Conservation (phyloP, 2,888 invertebrate species). For the Athalia cordata region DNA sequence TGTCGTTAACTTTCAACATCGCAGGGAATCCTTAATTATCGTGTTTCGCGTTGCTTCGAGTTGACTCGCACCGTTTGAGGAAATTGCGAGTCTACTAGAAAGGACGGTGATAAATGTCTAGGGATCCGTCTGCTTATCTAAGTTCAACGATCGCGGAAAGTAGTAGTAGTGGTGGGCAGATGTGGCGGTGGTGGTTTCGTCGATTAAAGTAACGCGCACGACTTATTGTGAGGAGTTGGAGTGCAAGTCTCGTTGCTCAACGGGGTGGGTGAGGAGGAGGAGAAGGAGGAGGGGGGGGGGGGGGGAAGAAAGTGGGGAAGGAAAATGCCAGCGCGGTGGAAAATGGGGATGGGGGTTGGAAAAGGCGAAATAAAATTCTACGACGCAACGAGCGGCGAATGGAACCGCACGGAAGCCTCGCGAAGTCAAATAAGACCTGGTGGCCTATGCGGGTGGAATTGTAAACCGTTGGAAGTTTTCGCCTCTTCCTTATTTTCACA, state of each 20-base stretch:
- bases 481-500: constrained; percentile 2
- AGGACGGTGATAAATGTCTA: too few relatives aligned
- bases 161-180: too few relatives aligned
- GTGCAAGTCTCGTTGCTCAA: constrained; percentile 5
- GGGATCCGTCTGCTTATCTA: too few relatives aligned
- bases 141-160: too few relatives aligned
- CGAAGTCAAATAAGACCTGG: constrained; percentile 40
- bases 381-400: constrained; percentile 47
- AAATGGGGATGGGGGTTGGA: constrained; percentile 20
- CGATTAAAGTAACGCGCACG: constrained; percentile 24
- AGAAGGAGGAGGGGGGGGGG: too few relatives aligned
- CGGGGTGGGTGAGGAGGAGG: not conserved
- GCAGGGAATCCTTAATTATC: too few relatives aligned
- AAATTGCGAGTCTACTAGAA: too few relatives aligned
- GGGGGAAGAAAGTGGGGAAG: not conserved
- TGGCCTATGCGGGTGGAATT: constrained; percentile 40
- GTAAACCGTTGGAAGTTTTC: constrained; percentile 52
- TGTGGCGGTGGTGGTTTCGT: too few relatives aligned
- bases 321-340: not conserved
- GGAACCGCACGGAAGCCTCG: constrained; percentile 41
- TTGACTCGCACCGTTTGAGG: too few relatives aligned
- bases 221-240: constrained; percentile 18
- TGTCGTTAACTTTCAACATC: too few relatives aligned
- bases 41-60: too few relatives aligned
- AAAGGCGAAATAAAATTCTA: constrained; percentile 46